Evolutionary conservation across 2,797 vertebrate genomes (phyloP).

Genomic region (Sebastes miniatus): DNA sequence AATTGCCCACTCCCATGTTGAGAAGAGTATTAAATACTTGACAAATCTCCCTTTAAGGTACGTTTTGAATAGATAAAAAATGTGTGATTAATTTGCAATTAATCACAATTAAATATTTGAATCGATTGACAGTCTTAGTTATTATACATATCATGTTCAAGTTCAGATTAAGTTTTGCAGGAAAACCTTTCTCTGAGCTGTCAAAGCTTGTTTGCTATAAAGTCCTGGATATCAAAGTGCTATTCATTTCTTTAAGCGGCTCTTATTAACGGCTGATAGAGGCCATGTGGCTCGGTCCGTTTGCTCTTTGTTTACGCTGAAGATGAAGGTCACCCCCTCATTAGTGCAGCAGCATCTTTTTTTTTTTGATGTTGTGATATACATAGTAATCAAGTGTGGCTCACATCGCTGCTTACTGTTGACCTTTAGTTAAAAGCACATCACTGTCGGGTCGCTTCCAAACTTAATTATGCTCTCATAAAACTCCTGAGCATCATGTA

Average conservation of each 20-base stretch:
- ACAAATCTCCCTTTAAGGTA: too few species aligned
- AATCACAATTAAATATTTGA: too few species aligned
- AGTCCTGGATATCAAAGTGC: conserved; percentile 41
- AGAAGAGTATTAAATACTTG: too few species aligned
- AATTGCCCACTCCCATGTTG: too few species aligned
- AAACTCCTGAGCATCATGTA: conserved; percentile 66
- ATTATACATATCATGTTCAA: not conserved
- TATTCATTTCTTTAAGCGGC: conserved; percentile 45
- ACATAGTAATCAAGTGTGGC: conserved; percentile 76
- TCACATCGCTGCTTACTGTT: conserved; percentile 67
- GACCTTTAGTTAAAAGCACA: conserved; percentile 80
- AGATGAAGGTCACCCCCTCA: conserved; percentile 77
- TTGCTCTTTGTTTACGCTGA: conserved; percentile 65
- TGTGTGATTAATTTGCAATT: too few species aligned
- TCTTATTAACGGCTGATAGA: conserved; percentile 52
- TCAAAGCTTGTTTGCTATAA: conserved; percentile 12
- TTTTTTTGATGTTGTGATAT: conserved; percentile 65
- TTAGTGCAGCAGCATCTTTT: conserved; percentile 73
- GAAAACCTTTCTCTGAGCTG: conserved; percentile 20
- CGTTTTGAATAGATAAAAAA: too few species aligned
- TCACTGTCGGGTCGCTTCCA: conserved; percentile 67
- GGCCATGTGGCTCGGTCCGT: conserved; percentile 45
- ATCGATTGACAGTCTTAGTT: too few species aligned
- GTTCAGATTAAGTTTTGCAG: not conserved
- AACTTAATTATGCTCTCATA: conserved; percentile 78